phyloP scores from a whole-genome alignment of 2,888 invertebrate genomes.

The Boloria selene region DNA sequence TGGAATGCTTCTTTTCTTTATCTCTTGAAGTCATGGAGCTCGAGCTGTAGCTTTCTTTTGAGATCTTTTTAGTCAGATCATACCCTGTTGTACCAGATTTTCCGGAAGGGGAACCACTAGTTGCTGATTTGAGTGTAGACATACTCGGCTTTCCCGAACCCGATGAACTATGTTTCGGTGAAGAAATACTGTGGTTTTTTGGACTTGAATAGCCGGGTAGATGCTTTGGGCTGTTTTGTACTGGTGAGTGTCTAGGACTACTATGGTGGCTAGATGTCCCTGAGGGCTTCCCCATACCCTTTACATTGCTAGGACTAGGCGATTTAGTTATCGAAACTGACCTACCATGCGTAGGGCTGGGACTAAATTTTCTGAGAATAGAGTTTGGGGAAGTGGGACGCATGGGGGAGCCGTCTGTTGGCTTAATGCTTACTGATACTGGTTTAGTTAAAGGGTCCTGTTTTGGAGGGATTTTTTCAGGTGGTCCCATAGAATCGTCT shows the following conservation, averaged over 20 bases:
- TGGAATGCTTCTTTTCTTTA: slow-evolving; percentile 81
- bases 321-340: slow-evolving; percentile 85
- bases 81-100: slow-evolving; percentile 82
- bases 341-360: slow-evolving; percentile 87
- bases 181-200: slow-evolving; percentile 89
- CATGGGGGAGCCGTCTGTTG: slow-evolving; percentile 84
- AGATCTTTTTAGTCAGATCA: slow-evolving; percentile 80
- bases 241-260: slow-evolving; percentile 90
- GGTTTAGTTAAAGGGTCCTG: slow-evolving; percentile 88
- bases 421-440: slow-evolving; percentile 88
- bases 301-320: slow-evolving; percentile 73
- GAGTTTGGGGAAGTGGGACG: slow-evolving; percentile 86
- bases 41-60: slow-evolving; percentile 73
- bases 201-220: slow-evolving; percentile 87
- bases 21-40: slow-evolving; percentile 72
- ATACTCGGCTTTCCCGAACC: slow-evolving; percentile 94
- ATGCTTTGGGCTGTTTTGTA: slow-evolving; percentile 89
- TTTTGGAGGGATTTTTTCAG: slow-evolving; percentile 90
- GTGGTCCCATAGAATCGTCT: slow-evolving; percentile 91
- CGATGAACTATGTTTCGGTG: slow-evolving; percentile 89
- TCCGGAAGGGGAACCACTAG: slow-evolving; percentile 86
- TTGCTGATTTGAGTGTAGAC: slow-evolving; percentile 92
- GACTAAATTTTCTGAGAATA: slow-evolving; percentile 86
- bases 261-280: slow-evolving; percentile 81
- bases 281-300: slow-evolving; percentile 72